These are phyloP conservation scores for Drosophila neonasuta DNA, from an alignment of 2,888 invertebrate species.

Conservation along the genomic window DNA sequence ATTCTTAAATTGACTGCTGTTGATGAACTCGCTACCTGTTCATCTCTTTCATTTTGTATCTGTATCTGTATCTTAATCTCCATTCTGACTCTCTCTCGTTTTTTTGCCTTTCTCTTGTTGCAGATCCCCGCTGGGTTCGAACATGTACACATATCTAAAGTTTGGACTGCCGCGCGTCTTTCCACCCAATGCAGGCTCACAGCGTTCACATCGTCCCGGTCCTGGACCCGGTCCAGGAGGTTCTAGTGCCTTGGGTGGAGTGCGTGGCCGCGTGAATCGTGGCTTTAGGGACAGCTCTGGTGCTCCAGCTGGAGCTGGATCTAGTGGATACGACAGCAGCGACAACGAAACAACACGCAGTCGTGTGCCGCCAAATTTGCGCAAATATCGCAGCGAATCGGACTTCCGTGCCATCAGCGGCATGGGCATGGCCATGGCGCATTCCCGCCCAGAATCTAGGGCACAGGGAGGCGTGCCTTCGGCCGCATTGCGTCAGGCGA, in stretches of 20 bases:
- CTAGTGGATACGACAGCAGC: conserved; percentile 96
- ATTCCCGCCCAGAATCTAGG: conserved; percentile 81
- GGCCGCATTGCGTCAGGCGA: conserved; percentile 88
- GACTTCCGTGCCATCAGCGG: conserved; percentile 86
- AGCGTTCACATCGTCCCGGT: conserved; percentile 84
- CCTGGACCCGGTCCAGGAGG: conserved; percentile 68
- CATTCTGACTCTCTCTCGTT: neutral
- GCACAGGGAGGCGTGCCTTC: conserved; percentile 83
- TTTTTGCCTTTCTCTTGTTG: no score
- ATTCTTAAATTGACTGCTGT: neutral
- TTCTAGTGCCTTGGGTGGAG: conserved; percentile 70
- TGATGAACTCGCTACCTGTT: neutral
- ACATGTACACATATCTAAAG: conserved; percentile 96
- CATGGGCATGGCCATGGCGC: conserved; percentile 68
- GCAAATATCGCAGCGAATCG: conserved; percentile 92
- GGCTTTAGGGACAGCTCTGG: conserved; percentile 85
- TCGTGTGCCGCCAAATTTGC: conserved; percentile 83
- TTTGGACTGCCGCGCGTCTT: conserved; percentile 96
- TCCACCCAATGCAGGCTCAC: conserved; percentile 91
- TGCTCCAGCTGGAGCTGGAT: conserved; percentile 83
- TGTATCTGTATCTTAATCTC: neutral
- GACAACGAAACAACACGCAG: conserved; percentile 88
- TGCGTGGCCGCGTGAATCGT: conserved; percentile 84
- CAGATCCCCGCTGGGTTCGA: conserved; percentile 92
- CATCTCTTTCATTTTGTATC: neutral